These are phyloP conservation scores for Sinonovacula constricta DNA, from an alignment of 1,140 invertebrate species.

Conservation along the genomic window DNA sequence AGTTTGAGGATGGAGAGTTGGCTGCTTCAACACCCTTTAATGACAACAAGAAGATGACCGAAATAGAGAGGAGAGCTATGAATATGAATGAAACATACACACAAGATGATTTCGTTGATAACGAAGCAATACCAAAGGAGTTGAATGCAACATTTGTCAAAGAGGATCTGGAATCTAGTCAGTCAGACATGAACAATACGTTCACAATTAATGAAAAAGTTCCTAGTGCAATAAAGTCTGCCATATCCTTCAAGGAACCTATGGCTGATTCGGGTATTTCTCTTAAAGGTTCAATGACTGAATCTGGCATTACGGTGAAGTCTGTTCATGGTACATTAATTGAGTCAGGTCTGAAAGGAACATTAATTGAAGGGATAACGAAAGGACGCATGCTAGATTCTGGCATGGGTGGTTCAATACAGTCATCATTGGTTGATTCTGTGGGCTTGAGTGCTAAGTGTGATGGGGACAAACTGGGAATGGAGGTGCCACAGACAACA, in stretches of 20 bases:
- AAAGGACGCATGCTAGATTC: neutral
- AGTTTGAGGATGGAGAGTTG: slow-evolving; percentile 38
- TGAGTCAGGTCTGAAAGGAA: slow-evolving; percentile 21
- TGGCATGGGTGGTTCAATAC: neutral
- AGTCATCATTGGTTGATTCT: too few species aligned
- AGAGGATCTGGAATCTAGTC: too few species aligned
- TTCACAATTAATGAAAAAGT: slow-evolving; percentile 36
- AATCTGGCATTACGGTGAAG: slow-evolving; percentile 35
- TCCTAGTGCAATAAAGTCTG: slow-evolving; percentile 6
- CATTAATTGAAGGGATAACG: neutral
- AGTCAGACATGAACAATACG: slow-evolving; percentile 34
- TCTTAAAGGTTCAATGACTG: slow-evolving; percentile 35
- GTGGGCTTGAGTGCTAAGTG: slow-evolving; percentile 5
- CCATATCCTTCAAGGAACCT: slow-evolving; percentile 3
- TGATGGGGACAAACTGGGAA: slow-evolving; percentile 18
- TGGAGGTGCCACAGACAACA: neutral
- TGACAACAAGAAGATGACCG: slow-evolving; percentile 7
- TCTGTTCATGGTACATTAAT: slow-evolving; percentile 30
- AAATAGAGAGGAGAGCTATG: neutral
- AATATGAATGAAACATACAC: slow-evolving; percentile 45
- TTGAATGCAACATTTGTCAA: too few species aligned
- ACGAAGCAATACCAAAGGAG: slow-evolving; percentile 3
- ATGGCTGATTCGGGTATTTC: slow-evolving; percentile 20
- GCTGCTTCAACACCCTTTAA: slow-evolving; percentile 26
- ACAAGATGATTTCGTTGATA: slow-evolving; percentile 18